Evolutionary conservation across 53 echinoderm and acorn worm genomes (phyloP).

Genomic region (Patiria pectinifera): DNA sequence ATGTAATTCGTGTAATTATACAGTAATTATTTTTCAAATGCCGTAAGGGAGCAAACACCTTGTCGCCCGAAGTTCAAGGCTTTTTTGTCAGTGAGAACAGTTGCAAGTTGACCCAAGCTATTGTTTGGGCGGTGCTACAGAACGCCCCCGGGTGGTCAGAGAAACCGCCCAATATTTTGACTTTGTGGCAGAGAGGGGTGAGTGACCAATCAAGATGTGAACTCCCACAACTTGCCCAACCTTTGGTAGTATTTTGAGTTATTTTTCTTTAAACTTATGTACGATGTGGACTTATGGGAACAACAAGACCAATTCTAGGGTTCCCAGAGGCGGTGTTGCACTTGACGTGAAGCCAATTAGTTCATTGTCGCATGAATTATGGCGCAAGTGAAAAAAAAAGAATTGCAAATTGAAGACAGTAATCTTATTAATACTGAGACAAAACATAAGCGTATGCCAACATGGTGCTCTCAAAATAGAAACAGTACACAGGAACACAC

Average conservation of each 20-base stretch:
- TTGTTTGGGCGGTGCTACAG: neutral
- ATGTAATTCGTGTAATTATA: conserved; percentile 56
- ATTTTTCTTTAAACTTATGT: neutral
- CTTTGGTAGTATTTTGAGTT: neutral
- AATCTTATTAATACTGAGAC: neutral
- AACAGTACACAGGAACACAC: neutral
- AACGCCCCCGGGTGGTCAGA: neutral
- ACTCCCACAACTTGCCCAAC: neutral
- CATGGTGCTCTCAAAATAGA: neutral
- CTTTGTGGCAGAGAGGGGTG: neutral
- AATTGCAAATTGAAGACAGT: neutral
- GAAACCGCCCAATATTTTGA: neutral
- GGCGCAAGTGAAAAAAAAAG: neutral
- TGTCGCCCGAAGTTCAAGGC: neutral
- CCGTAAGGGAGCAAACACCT: conserved; percentile 9
- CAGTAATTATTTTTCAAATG: conserved; percentile 41
- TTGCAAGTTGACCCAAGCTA: neutral
- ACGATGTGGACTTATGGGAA: neutral
- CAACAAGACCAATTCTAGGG: neutral
- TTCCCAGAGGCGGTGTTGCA: neutral
- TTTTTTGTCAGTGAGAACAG: conserved; percentile 1
- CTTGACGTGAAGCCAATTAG: neutral
- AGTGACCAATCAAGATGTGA: conserved; percentile 22
- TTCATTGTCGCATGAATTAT: neutral
- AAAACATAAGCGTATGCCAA: neutral